phyloP scores from a whole-genome alignment of 2,113 vertebrate genomes.

The Oophaga pumilio region DNA sequence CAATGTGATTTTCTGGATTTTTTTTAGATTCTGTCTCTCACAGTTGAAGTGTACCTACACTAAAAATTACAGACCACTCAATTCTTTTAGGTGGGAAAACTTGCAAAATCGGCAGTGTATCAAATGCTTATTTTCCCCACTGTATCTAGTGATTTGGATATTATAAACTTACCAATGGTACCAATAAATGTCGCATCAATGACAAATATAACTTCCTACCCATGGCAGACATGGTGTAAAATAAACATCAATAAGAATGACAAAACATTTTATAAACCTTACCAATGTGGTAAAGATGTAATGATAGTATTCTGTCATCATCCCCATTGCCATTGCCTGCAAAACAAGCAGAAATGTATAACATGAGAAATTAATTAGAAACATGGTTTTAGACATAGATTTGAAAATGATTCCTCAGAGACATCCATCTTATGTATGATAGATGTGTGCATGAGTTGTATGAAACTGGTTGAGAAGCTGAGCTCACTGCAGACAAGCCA shows the following conservation, averaged over 20 bases:
- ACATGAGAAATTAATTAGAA: background rate
- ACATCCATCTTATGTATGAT: too few species aligned
- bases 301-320: conserved; percentile 99
- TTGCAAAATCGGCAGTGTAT: too few species aligned
- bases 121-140: too few species aligned
- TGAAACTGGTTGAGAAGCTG: too few species aligned
- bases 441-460: too few species aligned
- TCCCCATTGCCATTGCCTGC: conserved; percentile 98
- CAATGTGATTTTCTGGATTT: too few species aligned
- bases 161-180: background rate
- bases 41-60: too few species aligned
- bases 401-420: too few species aligned
- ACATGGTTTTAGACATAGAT: background rate
- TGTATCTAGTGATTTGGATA: background rate
- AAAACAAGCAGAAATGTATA: conserved; percentile 50
- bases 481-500: too few species aligned
- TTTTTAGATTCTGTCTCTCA: too few species aligned
- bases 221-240: background rate
- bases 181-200: background rate
- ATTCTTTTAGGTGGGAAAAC: too few species aligned
- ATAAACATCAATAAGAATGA: background rate
- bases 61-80: too few species aligned
- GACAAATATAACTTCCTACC: background rate
- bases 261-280: conserved; percentile 64
- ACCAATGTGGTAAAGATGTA: conserved; percentile 99